phyloP scores from a whole-genome alignment of 2,888 invertebrate species.

The Catocala fraxini region DNA sequence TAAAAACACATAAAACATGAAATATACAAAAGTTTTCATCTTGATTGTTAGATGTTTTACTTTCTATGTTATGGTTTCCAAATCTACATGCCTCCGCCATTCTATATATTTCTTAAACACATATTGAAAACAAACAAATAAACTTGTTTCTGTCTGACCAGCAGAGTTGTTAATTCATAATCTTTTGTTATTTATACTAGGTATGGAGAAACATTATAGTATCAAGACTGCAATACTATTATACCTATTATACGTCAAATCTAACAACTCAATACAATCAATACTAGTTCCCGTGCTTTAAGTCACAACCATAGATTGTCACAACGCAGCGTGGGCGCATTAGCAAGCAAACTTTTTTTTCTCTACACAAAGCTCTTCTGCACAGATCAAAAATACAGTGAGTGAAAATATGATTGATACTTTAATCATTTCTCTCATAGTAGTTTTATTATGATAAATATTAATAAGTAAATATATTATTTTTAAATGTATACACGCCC shows the following conservation, averaged over 20 bases:
- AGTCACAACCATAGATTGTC: slow-evolving; percentile 29
- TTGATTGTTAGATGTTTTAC: slow-evolving; percentile 69
- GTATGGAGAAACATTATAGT: slow-evolving; percentile 17
- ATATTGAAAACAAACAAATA: slow-evolving; percentile 36
- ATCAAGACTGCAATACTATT: slow-evolving; percentile 11
- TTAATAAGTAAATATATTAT: too few relatives aligned
- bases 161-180: slow-evolving; percentile 35
- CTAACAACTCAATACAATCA: slow-evolving; percentile 50
- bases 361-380: not conserved
- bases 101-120: slow-evolving; percentile 58
- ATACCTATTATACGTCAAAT: slow-evolving; percentile 48
- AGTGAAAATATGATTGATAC: too few relatives aligned
- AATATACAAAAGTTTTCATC: slow-evolving; percentile 84
- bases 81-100: slow-evolving; percentile 84
- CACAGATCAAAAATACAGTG: slow-evolving; percentile 1
- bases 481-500: too few relatives aligned
- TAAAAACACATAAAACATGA: slow-evolving; percentile 85
- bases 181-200: slow-evolving; percentile 15
- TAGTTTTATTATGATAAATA: too few relatives aligned
- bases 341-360: slow-evolving; percentile 20
- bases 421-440: too few relatives aligned
- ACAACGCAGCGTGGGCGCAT: slow-evolving; percentile 55
- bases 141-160: slow-evolving; percentile 23
- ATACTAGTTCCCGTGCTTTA: slow-evolving; percentile 28
- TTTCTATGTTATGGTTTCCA: slow-evolving; percentile 67